Evolutionary conservation across 2,888 invertebrate genomes (phyloP).

Genomic region (Caradrina kadenii): DNA sequence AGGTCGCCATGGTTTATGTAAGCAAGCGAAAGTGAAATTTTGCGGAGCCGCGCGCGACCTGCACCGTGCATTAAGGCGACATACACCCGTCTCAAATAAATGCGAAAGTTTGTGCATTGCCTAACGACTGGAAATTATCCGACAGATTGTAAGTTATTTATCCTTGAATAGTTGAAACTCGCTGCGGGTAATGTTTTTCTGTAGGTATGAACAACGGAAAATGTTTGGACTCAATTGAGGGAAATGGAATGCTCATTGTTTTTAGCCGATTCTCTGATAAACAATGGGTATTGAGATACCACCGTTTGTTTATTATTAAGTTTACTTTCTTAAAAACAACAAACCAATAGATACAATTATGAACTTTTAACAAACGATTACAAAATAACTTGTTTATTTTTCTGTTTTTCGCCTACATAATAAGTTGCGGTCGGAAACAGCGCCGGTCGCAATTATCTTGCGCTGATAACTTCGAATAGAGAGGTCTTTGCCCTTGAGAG

Average conservation of each 20-base stretch:
- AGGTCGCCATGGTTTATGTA: conserved; percentile 81
- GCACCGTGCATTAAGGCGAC: conserved; percentile 66
- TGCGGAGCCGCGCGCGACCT: conserved; percentile 58
- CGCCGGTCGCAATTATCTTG: conserved; percentile 44
- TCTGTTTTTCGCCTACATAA: conserved; percentile 27
- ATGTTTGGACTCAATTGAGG: conserved; percentile 19
- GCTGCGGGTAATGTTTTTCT: conserved; percentile 41
- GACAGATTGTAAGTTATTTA: conserved; percentile 32
- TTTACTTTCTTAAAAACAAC: not conserved
- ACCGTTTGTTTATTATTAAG: no score
- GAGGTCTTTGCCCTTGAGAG: conserved; percentile 62
- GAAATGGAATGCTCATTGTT: conserved; percentile 1
- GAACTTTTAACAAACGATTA: conserved; percentile 19
- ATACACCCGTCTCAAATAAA: conserved; percentile 34
- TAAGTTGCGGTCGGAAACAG: conserved; percentile 40
- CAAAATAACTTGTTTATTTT: conserved; percentile 30
- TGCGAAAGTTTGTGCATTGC: conserved; percentile 32
- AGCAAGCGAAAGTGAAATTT: conserved; percentile 86
- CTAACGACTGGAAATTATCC: not conserved
- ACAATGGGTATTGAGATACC: not conserved
- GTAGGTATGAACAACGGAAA: conserved; percentile 12
- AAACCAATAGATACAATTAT: conserved; percentile 1
- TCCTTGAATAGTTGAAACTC: conserved; percentile 39
- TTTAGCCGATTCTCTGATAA: not conserved
- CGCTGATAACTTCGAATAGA: conserved; percentile 48